Base-by-base conservation (phyloP, 2,797 vertebrate species). In the Heteromormyrus szaboi region DNA sequence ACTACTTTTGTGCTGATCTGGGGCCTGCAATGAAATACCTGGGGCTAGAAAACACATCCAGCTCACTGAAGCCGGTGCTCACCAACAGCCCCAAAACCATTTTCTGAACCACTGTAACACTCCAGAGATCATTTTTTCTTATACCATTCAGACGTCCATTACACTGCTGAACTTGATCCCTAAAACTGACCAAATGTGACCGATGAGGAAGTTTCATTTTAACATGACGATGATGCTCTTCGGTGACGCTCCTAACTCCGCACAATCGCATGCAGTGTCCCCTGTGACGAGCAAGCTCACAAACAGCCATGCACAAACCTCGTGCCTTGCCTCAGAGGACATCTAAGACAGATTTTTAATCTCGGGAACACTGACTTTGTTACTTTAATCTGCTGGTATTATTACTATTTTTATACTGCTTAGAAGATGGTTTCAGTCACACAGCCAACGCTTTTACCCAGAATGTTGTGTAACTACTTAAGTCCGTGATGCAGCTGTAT, bases 381-480 rank as follows among this genome's bases (percentile, higher is more conserved):
- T 48, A 44, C 81, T 50, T 46, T 84, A 84, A 84, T 84, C 46
- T 84, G 46, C 81, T 17, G 22, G 22, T 51, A 84, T 50, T 50
- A 50, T 50, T 84, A 50, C 81, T 84, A 84, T 84, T 84, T 84
- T 84, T 84, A 29, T 51, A 84, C 48, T 84, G 44, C 46, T 84
- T 29, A 84, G 41, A 25, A 84, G 81, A 79, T 3, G 19, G 37
- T 84, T 84, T 51, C 81, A 84, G 46, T 51, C 44, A 22, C 46
- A 84, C 7, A 4, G 41, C n/a, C 81, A 84, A 50, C 0, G 81
- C 81, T 48, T 51, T 84, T 51, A 84, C 48, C 81, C 81, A 84
- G 81, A 84, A 44, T 51, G 2, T 7, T n/a, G 41, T n/a, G 41
- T n/a, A 50, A 84, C 41, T 50, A 22, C 19, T 48, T 84, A 84